These are phyloP conservation scores for Cheirogaleus medius DNA, from an alignment of 2,113 vertebrate species.

Conservation along the genomic window DNA sequence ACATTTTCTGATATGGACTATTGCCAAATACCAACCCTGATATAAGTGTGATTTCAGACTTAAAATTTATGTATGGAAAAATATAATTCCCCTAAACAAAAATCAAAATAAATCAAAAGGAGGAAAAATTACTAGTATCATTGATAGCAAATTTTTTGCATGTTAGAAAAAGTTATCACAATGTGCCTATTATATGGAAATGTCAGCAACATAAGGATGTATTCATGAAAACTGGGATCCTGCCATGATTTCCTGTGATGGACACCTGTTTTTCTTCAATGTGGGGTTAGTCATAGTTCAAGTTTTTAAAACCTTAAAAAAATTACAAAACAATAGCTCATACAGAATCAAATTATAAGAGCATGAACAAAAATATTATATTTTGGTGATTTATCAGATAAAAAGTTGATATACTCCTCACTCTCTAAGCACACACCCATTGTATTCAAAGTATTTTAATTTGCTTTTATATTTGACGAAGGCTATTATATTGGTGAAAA, in stretches of 20 bases:
- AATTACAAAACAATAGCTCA: background rate
- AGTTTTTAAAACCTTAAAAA: background rate
- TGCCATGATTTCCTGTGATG: constrained; percentile 51
- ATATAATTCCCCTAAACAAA: background rate
- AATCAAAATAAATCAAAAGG: background rate
- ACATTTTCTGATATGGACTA: background rate
- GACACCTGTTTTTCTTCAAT: constrained; percentile 66
- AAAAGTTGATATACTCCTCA: constrained; percentile 28
- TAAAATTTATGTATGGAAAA: background rate
- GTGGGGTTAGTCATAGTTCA: constrained; percentile 15
- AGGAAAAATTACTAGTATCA: constrained; percentile 8
- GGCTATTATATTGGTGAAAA: constrained; percentile 74
- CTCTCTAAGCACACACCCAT: background rate
- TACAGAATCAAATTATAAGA: background rate
- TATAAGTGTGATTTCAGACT: background rate
- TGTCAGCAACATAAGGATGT: constrained; percentile 27
- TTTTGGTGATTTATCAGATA: background rate
- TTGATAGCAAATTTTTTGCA: constrained; percentile 45
- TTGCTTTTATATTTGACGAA: constrained; percentile 70
- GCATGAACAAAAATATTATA: background rate
- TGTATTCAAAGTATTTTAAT: constrained; percentile 71
- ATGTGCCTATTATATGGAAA: background rate
- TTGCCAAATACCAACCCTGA: background rate
- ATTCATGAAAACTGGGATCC: constrained; percentile 61
- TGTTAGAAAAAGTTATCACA: constrained; percentile 54